Percentiles rank a stretch among this genome's conserved stretches.
Conservation (phyloP, 2,888 invertebrate genomes). For the Parapristionchus giblindavisi region DNA sequence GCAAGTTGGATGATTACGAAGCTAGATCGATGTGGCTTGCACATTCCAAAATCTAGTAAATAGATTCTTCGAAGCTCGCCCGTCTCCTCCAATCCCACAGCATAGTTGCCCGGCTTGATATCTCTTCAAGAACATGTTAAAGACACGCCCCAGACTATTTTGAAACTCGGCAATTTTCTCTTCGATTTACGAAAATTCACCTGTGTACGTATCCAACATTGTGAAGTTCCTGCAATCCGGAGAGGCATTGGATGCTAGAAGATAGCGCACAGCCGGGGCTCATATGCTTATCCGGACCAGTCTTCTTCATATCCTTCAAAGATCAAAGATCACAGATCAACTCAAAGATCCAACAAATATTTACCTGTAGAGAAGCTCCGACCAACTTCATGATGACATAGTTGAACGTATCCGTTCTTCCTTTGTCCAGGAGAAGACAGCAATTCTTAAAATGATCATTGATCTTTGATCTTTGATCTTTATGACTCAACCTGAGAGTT, state of each 20-base stretch:
- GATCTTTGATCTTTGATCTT: no score
- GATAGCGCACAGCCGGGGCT: constrained; percentile 25
- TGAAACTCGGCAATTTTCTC: no score
- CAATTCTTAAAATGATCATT: no score
- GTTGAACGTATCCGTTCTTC: constrained; percentile 23
- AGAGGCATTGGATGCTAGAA: constrained; percentile 18
- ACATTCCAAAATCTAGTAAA: constrained; percentile 37
- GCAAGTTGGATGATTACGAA: no score
- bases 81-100: constrained; percentile 24
- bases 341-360: no score
- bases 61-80: constrained; percentile 28
- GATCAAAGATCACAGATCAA: no score
- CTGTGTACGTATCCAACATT: constrained; percentile 27
- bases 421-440: constrained; percentile 27
- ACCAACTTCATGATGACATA: constrained; percentile 33
- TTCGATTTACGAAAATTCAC: no score
- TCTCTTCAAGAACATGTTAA: constrained; percentile 33
- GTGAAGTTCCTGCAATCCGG: constrained; percentile 30
- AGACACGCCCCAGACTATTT: no score
- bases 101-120: constrained; percentile 36
- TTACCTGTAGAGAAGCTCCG: constrained; percentile 28
- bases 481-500: no score
- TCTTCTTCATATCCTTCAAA: constrained; percentile 33
- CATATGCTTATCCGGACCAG: constrained; percentile 34
- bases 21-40: no score